Conservation (phyloP, 2,113 vertebrate species). For the Pangasianodon gigas region DNA sequence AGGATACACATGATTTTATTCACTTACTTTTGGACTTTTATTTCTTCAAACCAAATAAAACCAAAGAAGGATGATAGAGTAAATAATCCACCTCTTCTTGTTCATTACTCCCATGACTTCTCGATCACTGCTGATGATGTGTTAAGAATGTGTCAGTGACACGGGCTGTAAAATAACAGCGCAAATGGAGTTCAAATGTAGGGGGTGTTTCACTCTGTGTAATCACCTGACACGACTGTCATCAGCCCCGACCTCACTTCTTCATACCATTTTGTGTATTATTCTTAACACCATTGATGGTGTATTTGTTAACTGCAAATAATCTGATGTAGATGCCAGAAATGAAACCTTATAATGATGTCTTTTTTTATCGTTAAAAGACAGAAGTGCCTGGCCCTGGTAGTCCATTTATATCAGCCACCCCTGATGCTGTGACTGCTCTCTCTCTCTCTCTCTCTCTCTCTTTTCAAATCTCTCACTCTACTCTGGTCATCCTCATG, state of each 20-base stretch:
- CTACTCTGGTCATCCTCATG: neutral
- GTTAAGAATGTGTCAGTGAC: neutral
- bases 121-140: neutral
- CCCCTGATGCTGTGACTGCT: neutral
- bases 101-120: neutral
- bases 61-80: neutral
- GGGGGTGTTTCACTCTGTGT: neutral
- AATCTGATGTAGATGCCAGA: neutral
- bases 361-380: neutral
- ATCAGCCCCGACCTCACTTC: neutral
- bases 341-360: neutral
- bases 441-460: neutral
- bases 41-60: neutral
- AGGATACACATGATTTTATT: neutral
- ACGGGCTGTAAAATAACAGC: neutral
- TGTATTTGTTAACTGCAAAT: neutral
- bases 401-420: neutral
- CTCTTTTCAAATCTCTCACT: neutral
- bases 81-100: neutral
- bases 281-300: neutral
- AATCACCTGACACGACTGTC: neutral
- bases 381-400: neutral
- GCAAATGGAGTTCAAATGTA: neutral
- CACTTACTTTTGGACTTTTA: neutral
- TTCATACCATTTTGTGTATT: neutral